phyloP scores from a whole-genome alignment of 2,113 vertebrate species.

The Leptobrachium ailaonicum region DNA sequence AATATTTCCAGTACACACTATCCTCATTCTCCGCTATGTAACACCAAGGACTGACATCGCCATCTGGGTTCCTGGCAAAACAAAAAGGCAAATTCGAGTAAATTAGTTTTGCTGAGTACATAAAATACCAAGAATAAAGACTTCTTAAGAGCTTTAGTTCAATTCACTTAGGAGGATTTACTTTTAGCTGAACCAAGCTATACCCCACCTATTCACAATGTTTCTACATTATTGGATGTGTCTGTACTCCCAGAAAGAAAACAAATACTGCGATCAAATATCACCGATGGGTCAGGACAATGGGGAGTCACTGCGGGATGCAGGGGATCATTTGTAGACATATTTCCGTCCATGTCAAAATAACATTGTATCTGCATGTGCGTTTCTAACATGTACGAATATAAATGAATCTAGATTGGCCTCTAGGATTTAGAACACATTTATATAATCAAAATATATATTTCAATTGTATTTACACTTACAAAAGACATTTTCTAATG shows the following conservation, averaged over 20 bases:
- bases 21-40: conserved; percentile 91
- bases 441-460: no score
- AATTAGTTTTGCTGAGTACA: not conserved
- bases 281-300: not conserved
- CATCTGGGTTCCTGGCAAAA: conserved; percentile 85
- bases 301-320: not conserved
- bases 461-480: no score
- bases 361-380: not conserved
- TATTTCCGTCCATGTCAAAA: not conserved
- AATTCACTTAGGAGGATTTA: not conserved
- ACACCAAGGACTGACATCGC: conserved; percentile 95
- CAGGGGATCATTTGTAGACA: not conserved
- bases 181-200: not conserved
- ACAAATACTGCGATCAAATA: not conserved
- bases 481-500: no score
- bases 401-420: not conserved
- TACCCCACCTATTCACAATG: not conserved
- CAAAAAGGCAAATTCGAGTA: conserved; percentile 37
- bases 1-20: conserved; percentile 94
- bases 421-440: not conserved
- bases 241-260: not conserved
- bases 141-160: not conserved
- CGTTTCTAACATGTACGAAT: not conserved
- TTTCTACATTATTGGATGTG: not conserved
- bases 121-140: not conserved